These are phyloP conservation scores for Ifrita kowaldi DNA, from an alignment of 2,113 vertebrate species.

Conservation along the genomic window DNA sequence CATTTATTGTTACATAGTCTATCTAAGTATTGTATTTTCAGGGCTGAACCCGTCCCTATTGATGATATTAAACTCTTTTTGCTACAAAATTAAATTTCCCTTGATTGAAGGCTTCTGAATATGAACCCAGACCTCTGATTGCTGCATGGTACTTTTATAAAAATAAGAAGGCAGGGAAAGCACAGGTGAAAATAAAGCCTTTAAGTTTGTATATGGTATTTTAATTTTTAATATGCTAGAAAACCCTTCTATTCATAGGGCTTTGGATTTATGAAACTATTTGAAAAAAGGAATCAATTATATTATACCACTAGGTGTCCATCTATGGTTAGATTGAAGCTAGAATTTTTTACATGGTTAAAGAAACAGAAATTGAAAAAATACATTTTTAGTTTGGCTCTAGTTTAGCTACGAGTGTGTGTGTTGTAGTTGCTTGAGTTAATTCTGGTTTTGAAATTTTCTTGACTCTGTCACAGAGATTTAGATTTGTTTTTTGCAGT, in stretches of 20 bases:
- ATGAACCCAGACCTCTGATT: neutral
- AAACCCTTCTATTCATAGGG: neutral
- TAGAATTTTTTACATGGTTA: neutral
- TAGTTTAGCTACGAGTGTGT: neutral
- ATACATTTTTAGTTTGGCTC: neutral
- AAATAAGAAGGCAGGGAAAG: neutral
- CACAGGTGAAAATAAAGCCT: neutral
- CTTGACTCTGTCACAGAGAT: neutral
- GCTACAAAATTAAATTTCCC: neutral
- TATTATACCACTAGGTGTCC: constrained; percentile 16
- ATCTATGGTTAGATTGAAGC: neutral
- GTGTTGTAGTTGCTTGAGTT: neutral
- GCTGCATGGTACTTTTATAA: neutral
- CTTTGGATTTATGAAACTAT: neutral
- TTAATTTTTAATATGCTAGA: neutral
- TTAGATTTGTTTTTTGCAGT: neutral
- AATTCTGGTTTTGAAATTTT: neutral
- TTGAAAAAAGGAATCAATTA: neutral
- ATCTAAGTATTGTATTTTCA: neutral
- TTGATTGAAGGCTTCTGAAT: neutral
- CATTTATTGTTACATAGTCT: neutral
- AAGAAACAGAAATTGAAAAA: neutral
- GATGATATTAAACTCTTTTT: neutral
- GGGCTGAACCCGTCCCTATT: neutral
- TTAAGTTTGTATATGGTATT: neutral